Base-by-base conservation (phyloP, 2,113 vertebrate species). In the Canis aureus region DNA sequence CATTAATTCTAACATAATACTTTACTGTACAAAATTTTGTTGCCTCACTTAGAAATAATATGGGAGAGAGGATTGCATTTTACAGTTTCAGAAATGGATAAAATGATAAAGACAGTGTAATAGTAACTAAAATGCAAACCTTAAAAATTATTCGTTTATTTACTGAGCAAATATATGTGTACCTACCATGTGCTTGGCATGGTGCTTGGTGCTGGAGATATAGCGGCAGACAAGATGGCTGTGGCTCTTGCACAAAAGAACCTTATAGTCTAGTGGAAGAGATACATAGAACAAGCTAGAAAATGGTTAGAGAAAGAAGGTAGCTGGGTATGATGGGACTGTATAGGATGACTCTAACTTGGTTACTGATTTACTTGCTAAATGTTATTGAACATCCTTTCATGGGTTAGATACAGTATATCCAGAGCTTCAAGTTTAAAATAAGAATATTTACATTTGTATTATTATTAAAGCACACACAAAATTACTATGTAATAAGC, bases 1-100 rank as follows among this genome's bases (percentile, higher is more conserved):
- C 93, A 84, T 91, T 84, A 83, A 74, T 84, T 96, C 29, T 96
- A 87, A 82, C 35, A n/a, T 82, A 83, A 71, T 23, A 89, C n/a
- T 94, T 92, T 10, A 71, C 35, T 27, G 27, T 35, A 69, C 55
- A 23, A 95, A 96, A 80, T 57, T 93, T 38, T 88, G 29, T 88
- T 67, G 32, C n/a, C 49, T 89, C n/a, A 66, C 15, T 35, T 51
- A 55, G 67, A 94, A 79, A 79, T 94, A 83, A 87, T 87, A 67
- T 57, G 23, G 67, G 15, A 93, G 71, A 88, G 38, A 83, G 7
- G 29, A 64, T 32, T 78, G 23, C 35, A 97, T 88, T 88, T 90
- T 55, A 57, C n/a, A 74, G 23, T 87, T 66, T 94, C 35, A 49
- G 27, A 84, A 79, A 80, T 87, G 15, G 84, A 71, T 43, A 87